These are phyloP conservation scores for Sebastes steindachneri DNA, from an alignment of 2,797 vertebrate species.

Conservation along the genomic window DNA sequence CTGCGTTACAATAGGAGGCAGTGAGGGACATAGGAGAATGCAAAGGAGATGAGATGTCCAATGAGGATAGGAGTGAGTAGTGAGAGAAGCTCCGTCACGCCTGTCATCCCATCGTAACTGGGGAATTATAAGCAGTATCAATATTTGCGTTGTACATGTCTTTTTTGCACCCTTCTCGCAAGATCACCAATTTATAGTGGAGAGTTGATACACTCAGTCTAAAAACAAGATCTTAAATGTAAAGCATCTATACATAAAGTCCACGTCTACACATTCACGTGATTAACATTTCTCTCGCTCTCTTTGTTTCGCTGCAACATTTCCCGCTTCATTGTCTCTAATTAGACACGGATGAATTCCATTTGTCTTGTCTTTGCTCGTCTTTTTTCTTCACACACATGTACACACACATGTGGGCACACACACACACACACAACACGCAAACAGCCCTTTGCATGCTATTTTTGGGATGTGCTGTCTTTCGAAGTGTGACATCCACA, in stretches of 20 bases:
- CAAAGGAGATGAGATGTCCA: neutral
- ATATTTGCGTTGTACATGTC: neutral
- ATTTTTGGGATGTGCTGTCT: constrained; percentile 45
- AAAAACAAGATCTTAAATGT: neutral
- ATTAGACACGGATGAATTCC: constrained; percentile 67
- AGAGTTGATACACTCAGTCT: neutral
- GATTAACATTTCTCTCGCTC: constrained; percentile 26
- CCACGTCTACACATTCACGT: constrained; percentile 15
- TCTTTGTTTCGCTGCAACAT: constrained; percentile 29
- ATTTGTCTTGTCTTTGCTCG: constrained; percentile 44
- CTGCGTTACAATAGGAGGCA: neutral
- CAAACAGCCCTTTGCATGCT: constrained; percentile 9
- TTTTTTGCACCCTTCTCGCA: neutral
- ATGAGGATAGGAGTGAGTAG: neutral
- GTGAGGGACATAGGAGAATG: neutral
- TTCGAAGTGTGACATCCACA: constrained; percentile 39
- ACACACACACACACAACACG: neutral
- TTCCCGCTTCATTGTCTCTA: constrained; percentile 55
- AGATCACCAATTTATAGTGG: neutral
- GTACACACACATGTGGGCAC: neutral
- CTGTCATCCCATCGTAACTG: neutral
- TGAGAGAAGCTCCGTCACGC: neutral
- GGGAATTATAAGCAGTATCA: neutral
- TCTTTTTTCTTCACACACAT: constrained; percentile 25
- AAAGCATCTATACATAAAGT: neutral